phyloP scores from a whole-genome alignment of 2,888 invertebrate species.

The Synanthedon tipuliformis region DNA sequence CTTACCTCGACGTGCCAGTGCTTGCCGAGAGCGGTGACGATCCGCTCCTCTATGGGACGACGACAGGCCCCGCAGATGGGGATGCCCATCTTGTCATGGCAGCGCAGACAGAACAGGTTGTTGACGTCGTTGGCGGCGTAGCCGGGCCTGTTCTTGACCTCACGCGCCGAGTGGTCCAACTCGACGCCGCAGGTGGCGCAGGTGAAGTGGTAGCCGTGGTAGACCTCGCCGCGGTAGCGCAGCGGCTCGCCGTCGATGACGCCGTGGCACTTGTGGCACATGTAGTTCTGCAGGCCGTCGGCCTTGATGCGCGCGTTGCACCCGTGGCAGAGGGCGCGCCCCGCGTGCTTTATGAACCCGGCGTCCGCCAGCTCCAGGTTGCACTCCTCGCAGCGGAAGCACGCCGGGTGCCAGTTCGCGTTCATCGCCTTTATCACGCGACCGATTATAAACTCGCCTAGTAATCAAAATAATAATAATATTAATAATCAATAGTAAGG shows the following conservation, averaged over 20 bases:
- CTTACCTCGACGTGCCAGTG: slow-evolving; percentile 97
- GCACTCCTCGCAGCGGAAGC: slow-evolving; percentile 97
- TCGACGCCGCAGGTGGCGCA: slow-evolving; percentile 94
- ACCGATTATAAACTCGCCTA: slow-evolving; percentile 96
- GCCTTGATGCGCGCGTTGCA: slow-evolving; percentile 98
- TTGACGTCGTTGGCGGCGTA: slow-evolving; percentile 93
- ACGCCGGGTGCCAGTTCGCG: slow-evolving; percentile 97
- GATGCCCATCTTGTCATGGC: slow-evolving; percentile 99
- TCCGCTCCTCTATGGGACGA: slow-evolving; percentile 97
- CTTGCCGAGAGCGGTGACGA: slow-evolving; percentile 97
- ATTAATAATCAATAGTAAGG: background rate
- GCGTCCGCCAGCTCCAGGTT: slow-evolving; percentile 91
- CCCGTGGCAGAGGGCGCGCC: slow-evolving; percentile 90
- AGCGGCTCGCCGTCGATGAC: slow-evolving; percentile 92
- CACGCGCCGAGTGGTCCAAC: slow-evolving; percentile 94
- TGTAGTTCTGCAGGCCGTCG: slow-evolving; percentile 93
- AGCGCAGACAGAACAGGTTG: slow-evolving; percentile 96
- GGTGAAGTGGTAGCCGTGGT: slow-evolving; percentile 99
- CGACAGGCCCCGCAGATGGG: slow-evolving; percentile 99
- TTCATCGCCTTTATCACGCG: slow-evolving; percentile 99
- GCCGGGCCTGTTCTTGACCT: slow-evolving; percentile 92
- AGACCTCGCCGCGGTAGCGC: slow-evolving; percentile 94
- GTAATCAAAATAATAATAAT: slow-evolving; percentile 1
- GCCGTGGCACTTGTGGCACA: slow-evolving; percentile 81
- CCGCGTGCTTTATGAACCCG: slow-evolving; percentile 95